Base-by-base conservation (phyloP, 2,888 invertebrate species). In the Eulithis testata region DNA sequence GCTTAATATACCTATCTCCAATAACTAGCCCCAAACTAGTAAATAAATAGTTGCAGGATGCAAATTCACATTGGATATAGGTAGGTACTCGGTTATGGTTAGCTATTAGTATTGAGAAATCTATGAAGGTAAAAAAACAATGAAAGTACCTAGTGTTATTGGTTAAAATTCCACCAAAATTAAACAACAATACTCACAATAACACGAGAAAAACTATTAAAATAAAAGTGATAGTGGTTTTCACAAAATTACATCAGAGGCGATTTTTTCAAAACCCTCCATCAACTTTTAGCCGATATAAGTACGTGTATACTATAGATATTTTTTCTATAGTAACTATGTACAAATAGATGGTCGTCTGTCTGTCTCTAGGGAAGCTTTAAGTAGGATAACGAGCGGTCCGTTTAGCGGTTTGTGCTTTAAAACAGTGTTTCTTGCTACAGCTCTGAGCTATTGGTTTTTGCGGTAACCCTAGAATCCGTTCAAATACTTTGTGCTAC, bases 341-440 rank as follows among this genome's bases (percentile, higher is more conserved):
- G 8, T 40, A 40, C 40, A 8, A 40, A 40, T 40, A 40, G 6
- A 14, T 47, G 12, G 14, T 47, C 14, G 14, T 14, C 47, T 14
- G 12, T 14, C 49, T 11, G 21, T 21, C 49, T 49, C 31, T 27
- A 36, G 12, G 56, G n/a, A 49, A 27, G 50, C 60, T 12, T 12
- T 50, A 60, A 54, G 58, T 65, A 56, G 64, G 56, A 51, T 60
- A 58, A 36, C 61, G 52, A 63, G 53, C 61, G 54, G 53, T 37
- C 51, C 53, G 57, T 60, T 69, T 71, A 73, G 73, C 71, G 73
- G 72, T 70, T 70, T 68, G 55, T 66, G 66, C 55, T 66, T 58
- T 65, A 62, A 58, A 59, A 59, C 54, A 62, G 50, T 54, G 49
- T 62, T 66, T 66, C 62, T 66, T 66, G 55, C 45, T 50, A 40